Conservation (phyloP, 2,113 vertebrate genomes). For the Montifringilla adamsi region DNA sequence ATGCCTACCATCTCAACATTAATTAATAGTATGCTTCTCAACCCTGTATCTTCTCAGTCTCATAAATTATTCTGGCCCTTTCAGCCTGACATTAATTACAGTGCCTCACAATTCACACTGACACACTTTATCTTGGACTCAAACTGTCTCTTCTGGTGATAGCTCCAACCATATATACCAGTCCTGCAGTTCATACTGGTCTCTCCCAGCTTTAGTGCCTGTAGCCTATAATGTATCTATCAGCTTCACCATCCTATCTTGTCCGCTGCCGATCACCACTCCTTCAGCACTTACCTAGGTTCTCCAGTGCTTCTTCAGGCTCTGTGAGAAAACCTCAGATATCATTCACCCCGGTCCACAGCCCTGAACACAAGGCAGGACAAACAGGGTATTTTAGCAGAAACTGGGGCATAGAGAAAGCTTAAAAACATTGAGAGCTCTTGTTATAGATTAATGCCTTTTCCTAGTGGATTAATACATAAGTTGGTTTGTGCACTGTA, state of each 20-base stretch:
- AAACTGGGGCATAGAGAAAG: not conserved
- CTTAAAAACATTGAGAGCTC: not conserved
- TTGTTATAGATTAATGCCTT: not conserved
- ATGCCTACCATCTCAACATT: not conserved
- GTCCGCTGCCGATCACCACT: not conserved
- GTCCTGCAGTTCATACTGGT: not conserved
- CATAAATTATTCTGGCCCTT: constrained; percentile 24
- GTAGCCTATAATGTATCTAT: not conserved
- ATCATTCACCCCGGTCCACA: not conserved
- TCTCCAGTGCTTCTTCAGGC: not conserved
- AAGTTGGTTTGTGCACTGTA: not conserved
- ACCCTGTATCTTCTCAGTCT: not conserved
- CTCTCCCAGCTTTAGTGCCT: not conserved
- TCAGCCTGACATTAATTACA: constrained; percentile 22
- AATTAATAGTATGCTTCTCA: constrained; percentile 8
- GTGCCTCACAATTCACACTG: not conserved
- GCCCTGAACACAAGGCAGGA: not conserved
- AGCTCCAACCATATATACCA: not conserved
- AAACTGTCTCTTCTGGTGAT: not conserved
- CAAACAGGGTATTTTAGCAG: not conserved
- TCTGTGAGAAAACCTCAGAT: not conserved
- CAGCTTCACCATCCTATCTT: not conserved
- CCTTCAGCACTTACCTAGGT: not conserved
- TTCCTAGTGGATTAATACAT: not conserved
- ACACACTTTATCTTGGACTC: not conserved